These are phyloP conservation scores for Gymnosoma rotundatum DNA, from an alignment of 2,888 invertebrate species.

Conservation along the genomic window DNA sequence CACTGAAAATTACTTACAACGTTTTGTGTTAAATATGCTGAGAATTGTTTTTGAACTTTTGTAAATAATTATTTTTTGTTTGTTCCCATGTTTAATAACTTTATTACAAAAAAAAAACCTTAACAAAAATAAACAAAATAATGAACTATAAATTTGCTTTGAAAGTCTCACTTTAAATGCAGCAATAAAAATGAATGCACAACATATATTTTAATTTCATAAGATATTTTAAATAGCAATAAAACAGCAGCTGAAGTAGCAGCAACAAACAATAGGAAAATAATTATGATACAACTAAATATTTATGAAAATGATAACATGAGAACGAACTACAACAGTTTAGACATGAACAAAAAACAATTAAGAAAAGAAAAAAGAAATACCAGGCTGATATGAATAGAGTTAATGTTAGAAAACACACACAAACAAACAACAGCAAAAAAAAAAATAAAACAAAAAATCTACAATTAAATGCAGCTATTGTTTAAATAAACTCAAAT, in stretches of 20 bases:
- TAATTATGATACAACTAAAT: conserved; percentile 43
- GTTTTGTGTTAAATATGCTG: neutral
- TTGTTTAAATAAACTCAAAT: conserved; percentile 25
- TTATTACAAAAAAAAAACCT: conserved; percentile 6
- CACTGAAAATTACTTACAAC: neutral
- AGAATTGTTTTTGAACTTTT: neutral
- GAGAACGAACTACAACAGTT: conserved; percentile 47
- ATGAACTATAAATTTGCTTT: neutral
- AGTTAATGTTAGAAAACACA: neutral
- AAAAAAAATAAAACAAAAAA: too few relatives aligned
- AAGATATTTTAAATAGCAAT: conserved; percentile 28
- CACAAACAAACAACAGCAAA: too few relatives aligned
- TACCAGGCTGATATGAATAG: neutral
- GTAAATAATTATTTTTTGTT: neutral
- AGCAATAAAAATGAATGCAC: conserved; percentile 28
- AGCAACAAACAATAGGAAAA: conserved; percentile 28
- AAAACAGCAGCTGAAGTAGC: neutral
- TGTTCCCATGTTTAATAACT: conserved; percentile 30
- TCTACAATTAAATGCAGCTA: neutral
- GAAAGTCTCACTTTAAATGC: conserved; percentile 14
- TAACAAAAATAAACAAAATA: conserved; percentile 8
- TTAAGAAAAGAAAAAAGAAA: conserved; percentile 6
- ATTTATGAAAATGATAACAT: conserved; percentile 62
- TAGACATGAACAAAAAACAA: conserved; percentile 19
- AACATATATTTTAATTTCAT: conserved; percentile 27